Percentiles rank a stretch among this genome's conserved stretches.
These are phyloP conservation scores for Pristionchus entomophagus DNA, from an alignment of 2,888 invertebrate species.

Conservation along the genomic window DNA sequence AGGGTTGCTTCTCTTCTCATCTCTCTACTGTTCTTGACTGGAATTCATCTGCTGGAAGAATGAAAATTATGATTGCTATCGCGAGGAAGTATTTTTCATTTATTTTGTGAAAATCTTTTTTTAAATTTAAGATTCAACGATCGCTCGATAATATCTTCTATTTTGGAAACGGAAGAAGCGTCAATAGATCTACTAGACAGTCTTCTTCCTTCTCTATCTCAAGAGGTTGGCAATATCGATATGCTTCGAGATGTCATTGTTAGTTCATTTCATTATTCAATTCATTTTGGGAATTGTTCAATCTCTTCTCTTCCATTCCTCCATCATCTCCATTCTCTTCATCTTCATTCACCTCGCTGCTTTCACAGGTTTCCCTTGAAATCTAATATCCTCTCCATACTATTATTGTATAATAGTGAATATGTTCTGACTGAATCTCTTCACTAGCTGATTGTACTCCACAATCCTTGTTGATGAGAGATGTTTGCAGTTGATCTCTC, in stretches of 20 bases:
- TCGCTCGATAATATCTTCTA: conserved; percentile 6
- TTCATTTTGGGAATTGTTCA: not conserved
- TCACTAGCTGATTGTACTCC: no score
- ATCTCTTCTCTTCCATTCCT: conserved; percentile 5
- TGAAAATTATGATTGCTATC: conserved; percentile 32
- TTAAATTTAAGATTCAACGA: not conserved
- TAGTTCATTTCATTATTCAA: not conserved
- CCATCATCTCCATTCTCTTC: not conserved
- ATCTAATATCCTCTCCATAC: no score
- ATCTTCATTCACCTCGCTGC: not conserved
- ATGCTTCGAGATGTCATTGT: no score
- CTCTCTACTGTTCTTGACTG: not conserved
- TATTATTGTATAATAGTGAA: no score
- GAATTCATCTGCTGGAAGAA: not conserved
- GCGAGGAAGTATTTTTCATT: conserved; percentile 22
- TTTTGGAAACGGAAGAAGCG: not conserved
- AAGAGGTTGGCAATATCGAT: not conserved
- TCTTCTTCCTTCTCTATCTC: not conserved
- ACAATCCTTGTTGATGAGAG: not conserved
- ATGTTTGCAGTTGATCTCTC: conserved; percentile 11
- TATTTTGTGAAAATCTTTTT: not conserved
- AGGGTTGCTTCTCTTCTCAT: conserved; percentile 7
- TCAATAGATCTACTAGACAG: conserved; percentile 12
- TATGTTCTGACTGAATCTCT: no score
- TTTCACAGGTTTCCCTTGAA: not conserved